Percentiles rank a stretch among this genome's conserved stretches.
Conservation (phyloP, 2,888 invertebrate genomes). For the Invenusta paracnida region DNA sequence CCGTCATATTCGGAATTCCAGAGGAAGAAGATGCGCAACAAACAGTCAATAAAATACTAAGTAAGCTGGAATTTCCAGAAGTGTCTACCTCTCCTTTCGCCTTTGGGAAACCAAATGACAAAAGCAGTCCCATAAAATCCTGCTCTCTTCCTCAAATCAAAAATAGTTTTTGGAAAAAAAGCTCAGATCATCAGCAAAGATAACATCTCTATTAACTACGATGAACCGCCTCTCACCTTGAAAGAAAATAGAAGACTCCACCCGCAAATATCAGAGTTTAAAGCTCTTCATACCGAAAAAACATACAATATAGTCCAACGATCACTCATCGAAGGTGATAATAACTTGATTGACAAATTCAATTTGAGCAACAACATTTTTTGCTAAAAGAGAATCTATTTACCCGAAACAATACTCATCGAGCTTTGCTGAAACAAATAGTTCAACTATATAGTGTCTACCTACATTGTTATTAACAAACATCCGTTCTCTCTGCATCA, state of each 20-base stretch:
- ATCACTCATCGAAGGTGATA: constrained; percentile 23
- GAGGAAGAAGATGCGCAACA: neutral
- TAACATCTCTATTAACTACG: neutral
- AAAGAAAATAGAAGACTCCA: neutral
- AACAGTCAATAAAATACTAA: neutral
- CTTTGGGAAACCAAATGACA: neutral
- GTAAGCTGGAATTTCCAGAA: neutral
- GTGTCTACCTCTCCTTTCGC: neutral
- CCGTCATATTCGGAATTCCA: neutral
- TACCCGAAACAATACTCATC: neutral
- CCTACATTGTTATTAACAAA: constrained; percentile 10
- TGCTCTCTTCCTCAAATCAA: neutral
- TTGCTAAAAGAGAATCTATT: constrained; percentile 16
- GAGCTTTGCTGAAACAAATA: constrained; percentile 9
- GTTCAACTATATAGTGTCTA: neutral
- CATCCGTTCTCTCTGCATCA: constrained; percentile 18
- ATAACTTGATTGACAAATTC: constrained; percentile 25
- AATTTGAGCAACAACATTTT: constrained; percentile 7
- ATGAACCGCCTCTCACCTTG: neutral
- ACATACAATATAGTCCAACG: constrained; percentile 20
- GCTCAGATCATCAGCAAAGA: neutral
- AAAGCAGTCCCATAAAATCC: neutral
- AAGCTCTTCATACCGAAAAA: constrained; percentile 16
- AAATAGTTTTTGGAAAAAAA: neutral
- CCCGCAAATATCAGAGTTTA: neutral